Evolutionary conservation across 2,113 vertebrate species (phyloP).

Genomic region (Bufo bufo): DNA sequence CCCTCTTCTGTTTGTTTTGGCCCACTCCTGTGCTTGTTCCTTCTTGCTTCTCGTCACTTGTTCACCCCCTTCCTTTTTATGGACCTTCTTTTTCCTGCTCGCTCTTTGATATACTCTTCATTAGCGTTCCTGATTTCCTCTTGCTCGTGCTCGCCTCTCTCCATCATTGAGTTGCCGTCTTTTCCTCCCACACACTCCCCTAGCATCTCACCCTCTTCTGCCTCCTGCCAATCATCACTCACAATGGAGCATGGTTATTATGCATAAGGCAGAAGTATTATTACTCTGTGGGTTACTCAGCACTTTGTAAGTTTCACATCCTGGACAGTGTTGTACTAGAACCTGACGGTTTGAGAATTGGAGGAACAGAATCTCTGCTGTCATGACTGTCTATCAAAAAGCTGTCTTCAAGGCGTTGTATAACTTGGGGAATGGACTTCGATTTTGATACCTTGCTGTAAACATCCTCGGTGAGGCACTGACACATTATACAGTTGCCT

Average conservation of each 20-base stretch:
- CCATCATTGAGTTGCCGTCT: neutral
- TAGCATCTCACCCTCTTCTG: neutral
- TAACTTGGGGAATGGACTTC: constrained; percentile 1
- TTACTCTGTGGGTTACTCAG: neutral
- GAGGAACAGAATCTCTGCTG: neutral
- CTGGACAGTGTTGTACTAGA: neutral
- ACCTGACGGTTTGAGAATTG: neutral
- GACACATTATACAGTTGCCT: constrained; percentile 18
- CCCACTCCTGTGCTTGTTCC: no score
- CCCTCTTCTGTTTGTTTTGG: no score
- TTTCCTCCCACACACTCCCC: neutral
- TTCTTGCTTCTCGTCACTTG: neutral
- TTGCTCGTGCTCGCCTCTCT: neutral
- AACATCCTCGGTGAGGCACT: constrained; percentile 1
- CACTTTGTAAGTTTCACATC: neutral
- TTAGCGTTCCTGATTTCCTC: neutral
- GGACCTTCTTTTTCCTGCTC: neutral
- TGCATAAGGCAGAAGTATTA: neutral
- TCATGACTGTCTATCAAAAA: neutral
- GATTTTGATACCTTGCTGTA: constrained; percentile 20
- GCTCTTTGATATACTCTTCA: neutral
- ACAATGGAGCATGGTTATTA: neutral
- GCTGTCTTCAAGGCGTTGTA: neutral
- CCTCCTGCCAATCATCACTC: neutral
- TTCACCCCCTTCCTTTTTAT: neutral